phyloP scores from a whole-genome alignment of 2,888 invertebrate species.

The Drosophila neonasuta region DNA sequence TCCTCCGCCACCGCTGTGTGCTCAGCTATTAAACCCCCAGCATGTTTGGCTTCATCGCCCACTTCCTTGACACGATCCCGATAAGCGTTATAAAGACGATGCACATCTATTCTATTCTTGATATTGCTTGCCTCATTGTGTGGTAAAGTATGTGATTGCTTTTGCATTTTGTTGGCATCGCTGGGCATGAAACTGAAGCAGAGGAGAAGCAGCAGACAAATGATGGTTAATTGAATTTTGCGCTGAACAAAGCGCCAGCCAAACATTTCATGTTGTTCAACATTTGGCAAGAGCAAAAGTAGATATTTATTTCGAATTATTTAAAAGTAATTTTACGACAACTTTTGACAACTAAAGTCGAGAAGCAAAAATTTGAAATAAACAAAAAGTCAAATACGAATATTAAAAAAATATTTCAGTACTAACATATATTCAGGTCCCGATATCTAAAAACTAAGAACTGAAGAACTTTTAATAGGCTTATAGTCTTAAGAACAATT shows the following conservation, averaged over 20 bases:
- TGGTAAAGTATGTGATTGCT: conserved; percentile 8
- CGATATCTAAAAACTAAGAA: too few species aligned
- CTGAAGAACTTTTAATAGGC: too few species aligned
- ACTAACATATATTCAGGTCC: too few species aligned
- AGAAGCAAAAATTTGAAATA: not conserved
- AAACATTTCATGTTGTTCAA: conserved; percentile 68
- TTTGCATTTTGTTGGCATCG: conserved; percentile 8
- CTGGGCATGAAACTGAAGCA: conserved; percentile 5
- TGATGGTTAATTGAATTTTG: conserved; percentile 21
- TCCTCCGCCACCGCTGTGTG: conserved; percentile 22
- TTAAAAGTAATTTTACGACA: not conserved
- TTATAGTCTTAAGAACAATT: too few species aligned
- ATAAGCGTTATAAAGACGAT: conserved; percentile 52
- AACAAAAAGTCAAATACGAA: not conserved
- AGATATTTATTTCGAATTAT: not conserved
- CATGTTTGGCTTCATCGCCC: not conserved
- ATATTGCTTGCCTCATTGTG: conserved; percentile 8
- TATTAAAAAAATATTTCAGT: not conserved
- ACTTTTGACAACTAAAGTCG: not conserved
- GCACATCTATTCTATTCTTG: conserved; percentile 30
- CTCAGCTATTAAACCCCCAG: conserved; percentile 9
- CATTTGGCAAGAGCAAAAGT: conserved; percentile 22
- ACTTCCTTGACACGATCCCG: conserved; percentile 24
- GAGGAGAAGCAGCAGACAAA: conserved; percentile 41
- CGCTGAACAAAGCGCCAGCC: conserved; percentile 36